These are phyloP conservation scores for Drepana falcataria DNA, from an alignment of 2,888 invertebrate species.

Conservation along the genomic window DNA sequence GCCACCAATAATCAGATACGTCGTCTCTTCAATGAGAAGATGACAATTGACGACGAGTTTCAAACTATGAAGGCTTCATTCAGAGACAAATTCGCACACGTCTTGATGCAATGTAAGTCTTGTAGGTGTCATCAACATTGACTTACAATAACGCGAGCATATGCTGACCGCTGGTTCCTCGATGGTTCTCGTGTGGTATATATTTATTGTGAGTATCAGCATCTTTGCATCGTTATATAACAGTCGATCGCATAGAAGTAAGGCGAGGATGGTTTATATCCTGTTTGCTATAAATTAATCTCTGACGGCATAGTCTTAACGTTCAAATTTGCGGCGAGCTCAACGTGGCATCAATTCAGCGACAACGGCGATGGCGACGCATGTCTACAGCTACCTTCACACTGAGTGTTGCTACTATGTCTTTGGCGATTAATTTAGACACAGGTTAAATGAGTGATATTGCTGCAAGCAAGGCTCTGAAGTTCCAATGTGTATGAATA, in stretches of 20 bases:
- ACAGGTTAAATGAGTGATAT: too few species aligned
- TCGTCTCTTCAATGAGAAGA: constrained; percentile 90
- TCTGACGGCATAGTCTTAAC: background rate
- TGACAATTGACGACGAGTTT: constrained; percentile 90
- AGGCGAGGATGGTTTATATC: background rate
- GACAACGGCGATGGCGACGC: too few species aligned
- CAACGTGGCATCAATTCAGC: background rate
- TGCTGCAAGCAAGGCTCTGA: too few species aligned
- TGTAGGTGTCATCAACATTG: background rate
- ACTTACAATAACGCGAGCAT: too few species aligned
- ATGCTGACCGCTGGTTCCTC: too few species aligned
- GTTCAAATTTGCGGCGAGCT: background rate
- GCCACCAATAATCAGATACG: constrained; percentile 94
- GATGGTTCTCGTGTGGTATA: too few species aligned
- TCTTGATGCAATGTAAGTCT: constrained; percentile 93
- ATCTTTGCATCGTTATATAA: too few species aligned
- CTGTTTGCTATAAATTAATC: background rate
- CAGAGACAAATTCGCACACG: constrained; percentile 89
- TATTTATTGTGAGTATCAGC: too few species aligned
- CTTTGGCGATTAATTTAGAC: too few species aligned
- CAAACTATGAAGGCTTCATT: constrained; percentile 87
- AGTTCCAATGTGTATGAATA: too few species aligned
- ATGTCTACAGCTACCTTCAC: too few species aligned
- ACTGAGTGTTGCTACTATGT: too few species aligned
- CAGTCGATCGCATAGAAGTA: background rate